Evolutionary conservation across 2,888 invertebrate genomes (phyloP).

Genomic region (Nebria salina): DNA sequence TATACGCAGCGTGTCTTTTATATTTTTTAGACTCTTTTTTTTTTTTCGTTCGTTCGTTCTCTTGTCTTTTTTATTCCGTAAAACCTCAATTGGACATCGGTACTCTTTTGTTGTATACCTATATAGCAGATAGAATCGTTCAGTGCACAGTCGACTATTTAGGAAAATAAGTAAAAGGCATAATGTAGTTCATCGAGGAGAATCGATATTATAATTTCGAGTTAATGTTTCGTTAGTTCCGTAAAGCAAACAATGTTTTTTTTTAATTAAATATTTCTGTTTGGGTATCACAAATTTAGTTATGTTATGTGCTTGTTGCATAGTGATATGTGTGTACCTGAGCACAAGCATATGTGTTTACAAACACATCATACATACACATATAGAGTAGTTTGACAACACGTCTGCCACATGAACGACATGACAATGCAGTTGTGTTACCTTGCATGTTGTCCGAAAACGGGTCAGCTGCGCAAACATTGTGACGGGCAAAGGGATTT

Average conservation of each 20-base stretch:
- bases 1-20: neutral
- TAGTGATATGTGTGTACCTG: neutral
- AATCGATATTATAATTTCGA: neutral
- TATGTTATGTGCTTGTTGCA: neutral
- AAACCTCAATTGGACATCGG: constrained; percentile 26
- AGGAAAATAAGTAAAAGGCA: neutral
- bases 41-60: constrained; percentile 29
- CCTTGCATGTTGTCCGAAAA: constrained; percentile 15
- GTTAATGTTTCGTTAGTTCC: neutral
- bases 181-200: neutral
- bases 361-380: constrained; percentile 5
- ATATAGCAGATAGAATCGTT: neutral
- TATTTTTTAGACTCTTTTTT: constrained; percentile 3
- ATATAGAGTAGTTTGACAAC: constrained; percentile 4
- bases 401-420: constrained; percentile 9
- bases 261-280: neutral
- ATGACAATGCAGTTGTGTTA: constrained; percentile 17
- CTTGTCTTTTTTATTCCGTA: constrained; percentile 2
- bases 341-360: neutral
- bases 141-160: neutral
- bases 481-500: constrained; percentile 7
- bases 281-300: neutral
- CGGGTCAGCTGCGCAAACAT: constrained; percentile 13
- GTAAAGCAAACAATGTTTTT: too few species aligned
- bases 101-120: neutral